Evolutionary conservation across 2,888 invertebrate genomes (phyloP), one percentile per base, ranked within the genome.

Genomic region (Synanthedon myopaeformis): DNA sequence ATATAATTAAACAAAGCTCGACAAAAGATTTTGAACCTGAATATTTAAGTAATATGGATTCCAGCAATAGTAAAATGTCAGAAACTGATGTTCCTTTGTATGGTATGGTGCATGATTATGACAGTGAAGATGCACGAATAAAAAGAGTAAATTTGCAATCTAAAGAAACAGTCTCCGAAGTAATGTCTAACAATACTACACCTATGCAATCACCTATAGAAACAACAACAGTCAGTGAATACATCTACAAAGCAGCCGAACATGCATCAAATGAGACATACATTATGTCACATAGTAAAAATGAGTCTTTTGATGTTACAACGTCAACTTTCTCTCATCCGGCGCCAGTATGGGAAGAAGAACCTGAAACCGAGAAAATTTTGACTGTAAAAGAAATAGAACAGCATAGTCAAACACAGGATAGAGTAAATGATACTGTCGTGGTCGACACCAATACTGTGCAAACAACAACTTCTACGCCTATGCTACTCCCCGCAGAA

Each of bases 331-430:
- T 51, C 53, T 48, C 51, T 45, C 65, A 70, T 54, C 83, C 85
- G 54, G 84, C 84, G 4, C 83, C 85, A 19, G 84, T 84, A 54
- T 85, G 82, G 84, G 85, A 85, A 63, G 74, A 85, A 63, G 74
- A 77, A 51, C 55, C 65, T 23, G 79, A 79, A 53, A 50, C 53
- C 45, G 62, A 68, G 51, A 69, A 61, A 55, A 59, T 67, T 53
- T 58, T 68, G 14, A 58, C 55, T 6, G 64, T 67, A 17, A 67
- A 66, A 62, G 66, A 67, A 62, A 53, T 67, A 41, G 48, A 59
- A 12, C 57, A 56, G 2, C 10, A 13, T 11, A 51, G n/a, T 12
- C 12, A 12, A 12, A 49, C 17, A 55, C 61, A 61, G 53, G 52
- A 45, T 42, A 58, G 41, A 35, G 51, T 63, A 54, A 54, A 61